phyloP scores from a whole-genome alignment of 2,113 vertebrate species.

The Conger conger region DNA sequence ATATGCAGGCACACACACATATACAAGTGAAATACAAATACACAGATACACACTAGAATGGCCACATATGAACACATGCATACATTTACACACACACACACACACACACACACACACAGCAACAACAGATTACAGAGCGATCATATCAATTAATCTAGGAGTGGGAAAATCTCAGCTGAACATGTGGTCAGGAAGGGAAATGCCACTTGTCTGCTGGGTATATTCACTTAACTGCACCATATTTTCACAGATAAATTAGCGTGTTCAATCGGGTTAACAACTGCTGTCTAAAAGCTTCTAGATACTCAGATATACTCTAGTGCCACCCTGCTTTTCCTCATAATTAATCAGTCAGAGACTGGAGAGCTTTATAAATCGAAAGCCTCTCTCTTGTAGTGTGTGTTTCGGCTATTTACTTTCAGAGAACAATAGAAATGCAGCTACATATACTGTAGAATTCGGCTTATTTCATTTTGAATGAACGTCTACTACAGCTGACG shows the following conservation, averaged over 20 bases:
- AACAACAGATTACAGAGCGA: too few relatives aligned
- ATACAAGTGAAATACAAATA: conserved; percentile 17
- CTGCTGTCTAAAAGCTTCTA: not conserved
- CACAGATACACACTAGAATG: too few relatives aligned
- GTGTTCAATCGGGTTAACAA: not conserved
- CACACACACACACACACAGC: conserved; percentile 7
- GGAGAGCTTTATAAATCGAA: not conserved
- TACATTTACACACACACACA: not conserved
- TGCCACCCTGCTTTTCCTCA: not conserved
- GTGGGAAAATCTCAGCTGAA: not conserved
- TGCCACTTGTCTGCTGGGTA: conserved; percentile 27
- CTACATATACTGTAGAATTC: not conserved
- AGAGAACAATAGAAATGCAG: not conserved
- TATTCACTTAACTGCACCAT: conserved; percentile 31
- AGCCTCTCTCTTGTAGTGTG: not conserved
- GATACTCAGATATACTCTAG: not conserved
- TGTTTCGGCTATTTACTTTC: not conserved
- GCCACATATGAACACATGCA: not conserved
- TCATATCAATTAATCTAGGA: conserved; percentile 18
- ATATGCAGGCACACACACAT: not conserved
- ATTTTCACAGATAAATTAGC: not conserved
- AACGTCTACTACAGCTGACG: not conserved
- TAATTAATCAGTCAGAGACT: not conserved
- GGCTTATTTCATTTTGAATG: not conserved
- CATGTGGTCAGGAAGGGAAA: not conserved